Percentiles rank a stretch among this genome's conserved stretches.
Evolutionary conservation across 2,113 vertebrate species (phyloP).

Genomic region (Uria aalge): DNA sequence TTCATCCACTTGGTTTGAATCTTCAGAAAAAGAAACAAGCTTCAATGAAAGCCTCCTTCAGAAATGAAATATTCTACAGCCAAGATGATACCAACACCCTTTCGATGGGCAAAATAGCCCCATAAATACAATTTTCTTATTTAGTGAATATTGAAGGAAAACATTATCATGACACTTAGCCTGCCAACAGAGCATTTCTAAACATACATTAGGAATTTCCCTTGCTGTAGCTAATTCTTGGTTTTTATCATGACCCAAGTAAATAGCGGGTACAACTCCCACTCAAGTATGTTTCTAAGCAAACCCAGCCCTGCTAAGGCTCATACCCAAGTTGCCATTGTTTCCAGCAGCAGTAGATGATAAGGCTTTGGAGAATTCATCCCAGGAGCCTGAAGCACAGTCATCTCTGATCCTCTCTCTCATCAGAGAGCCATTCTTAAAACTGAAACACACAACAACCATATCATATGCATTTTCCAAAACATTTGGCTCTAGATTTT

Average conservation of each 20-base stretch:
- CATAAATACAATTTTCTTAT: neutral
- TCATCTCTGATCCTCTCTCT: constrained; percentile 88
- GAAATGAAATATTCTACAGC: neutral
- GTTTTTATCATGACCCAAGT: neutral
- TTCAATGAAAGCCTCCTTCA: neutral
- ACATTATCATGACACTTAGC: neutral
- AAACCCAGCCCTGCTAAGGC: neutral
- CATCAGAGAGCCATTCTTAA: constrained; percentile 94
- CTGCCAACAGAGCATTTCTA: neutral
- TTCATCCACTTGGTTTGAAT: neutral
- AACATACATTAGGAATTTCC: neutral
- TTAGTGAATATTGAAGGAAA: neutral
- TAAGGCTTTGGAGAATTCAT: constrained; percentile 81
- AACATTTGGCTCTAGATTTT: neutral
- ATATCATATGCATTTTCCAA: neutral
- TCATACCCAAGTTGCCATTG: constrained; percentile 85
- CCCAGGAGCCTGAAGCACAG: constrained; percentile 86
- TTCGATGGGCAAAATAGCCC: neutral
- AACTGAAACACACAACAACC: constrained; percentile 77
- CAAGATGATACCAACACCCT: neutral
- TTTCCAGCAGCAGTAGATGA: constrained; percentile 84
- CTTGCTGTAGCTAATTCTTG: neutral
- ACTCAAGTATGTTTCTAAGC: neutral
- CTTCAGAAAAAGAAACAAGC: neutral
- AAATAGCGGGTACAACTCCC: neutral